Percentiles rank a stretch among this genome's conserved stretches.
These are phyloP conservation scores for Drosophila sp. DNA, from an alignment of 1,140 invertebrate genomes.

Conservation along the genomic window DNA sequence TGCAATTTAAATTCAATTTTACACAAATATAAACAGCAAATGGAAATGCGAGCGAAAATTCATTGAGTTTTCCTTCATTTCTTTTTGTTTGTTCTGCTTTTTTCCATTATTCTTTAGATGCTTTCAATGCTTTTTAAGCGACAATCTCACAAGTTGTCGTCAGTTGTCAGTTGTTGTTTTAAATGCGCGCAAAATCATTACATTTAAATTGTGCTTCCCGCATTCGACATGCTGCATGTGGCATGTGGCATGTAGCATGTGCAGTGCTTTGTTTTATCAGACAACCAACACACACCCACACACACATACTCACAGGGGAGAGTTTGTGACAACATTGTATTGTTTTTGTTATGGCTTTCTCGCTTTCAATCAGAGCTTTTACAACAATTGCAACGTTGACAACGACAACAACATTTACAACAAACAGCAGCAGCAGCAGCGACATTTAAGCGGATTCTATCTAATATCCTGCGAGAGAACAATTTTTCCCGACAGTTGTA, in stretches of 20 bases:
- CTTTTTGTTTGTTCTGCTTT: background rate
- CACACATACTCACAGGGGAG: background rate
- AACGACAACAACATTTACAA: background rate
- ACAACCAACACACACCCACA: background rate
- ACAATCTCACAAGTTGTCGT: conserved; percentile 23
- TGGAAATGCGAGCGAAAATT: background rate
- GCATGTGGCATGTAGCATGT: conserved; percentile 14
- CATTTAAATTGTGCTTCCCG: conserved; percentile 46
- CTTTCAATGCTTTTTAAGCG: conserved; percentile 29
- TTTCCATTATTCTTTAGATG: background rate
- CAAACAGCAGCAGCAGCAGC: background rate
- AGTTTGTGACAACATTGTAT: conserved; percentile 23
- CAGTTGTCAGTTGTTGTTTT: conserved; percentile 23
- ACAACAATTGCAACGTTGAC: conserved; percentile 32
- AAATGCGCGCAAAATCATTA: conserved; percentile 56
- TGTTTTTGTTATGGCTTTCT: conserved; percentile 35
- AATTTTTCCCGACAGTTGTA: conserved; percentile 26
- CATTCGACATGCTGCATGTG: conserved; percentile 9
- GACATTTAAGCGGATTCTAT: conserved; percentile 20
- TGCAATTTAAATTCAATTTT: conserved; percentile 72
- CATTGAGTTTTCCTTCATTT: conserved; percentile 16
- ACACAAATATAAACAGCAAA: conserved; percentile 44
- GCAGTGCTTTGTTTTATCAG: conserved; percentile 13
- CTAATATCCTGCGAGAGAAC: conserved; percentile 25
- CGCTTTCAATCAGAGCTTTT: conserved; percentile 38